Conservation (phyloP, 2,797 vertebrate species). For the Lepilemur ruficaudatus region DNA sequence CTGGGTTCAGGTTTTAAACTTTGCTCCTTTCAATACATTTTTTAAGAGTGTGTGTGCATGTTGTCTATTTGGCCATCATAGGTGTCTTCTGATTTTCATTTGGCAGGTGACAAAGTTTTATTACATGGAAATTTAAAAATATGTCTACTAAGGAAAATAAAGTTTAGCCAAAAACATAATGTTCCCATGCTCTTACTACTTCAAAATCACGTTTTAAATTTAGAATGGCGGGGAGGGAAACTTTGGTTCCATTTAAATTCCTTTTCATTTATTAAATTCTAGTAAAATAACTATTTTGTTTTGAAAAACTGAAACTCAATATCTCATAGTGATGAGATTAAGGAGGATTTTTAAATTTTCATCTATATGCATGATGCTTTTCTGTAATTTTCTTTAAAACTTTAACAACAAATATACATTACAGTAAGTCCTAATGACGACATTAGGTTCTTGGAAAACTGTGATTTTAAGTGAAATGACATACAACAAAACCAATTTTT, state of each 20-base stretch:
- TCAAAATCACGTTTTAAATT: conserved; percentile 39
- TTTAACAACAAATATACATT: background rate
- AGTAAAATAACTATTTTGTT: conserved; percentile 26
- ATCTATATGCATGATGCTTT: background rate
- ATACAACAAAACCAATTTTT: background rate
- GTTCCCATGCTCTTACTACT: background rate
- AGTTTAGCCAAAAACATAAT: conserved; percentile 9
- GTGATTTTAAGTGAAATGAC: background rate
- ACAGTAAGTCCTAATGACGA: background rate
- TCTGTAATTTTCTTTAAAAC: background rate
- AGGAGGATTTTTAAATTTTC: conserved; percentile 4
- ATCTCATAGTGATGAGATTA: background rate
- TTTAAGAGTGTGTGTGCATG: background rate
- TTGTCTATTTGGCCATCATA: background rate
- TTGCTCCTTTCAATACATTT: background rate
- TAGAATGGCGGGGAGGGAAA: background rate
- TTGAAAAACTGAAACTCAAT: background rate
- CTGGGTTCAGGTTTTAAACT: background rate
- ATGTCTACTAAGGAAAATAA: background rate
- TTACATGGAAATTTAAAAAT: conserved; percentile 21
- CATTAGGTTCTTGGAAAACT: background rate
- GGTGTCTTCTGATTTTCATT: conserved; percentile 36
- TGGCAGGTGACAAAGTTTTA: conserved; percentile 33
- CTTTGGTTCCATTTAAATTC: background rate
- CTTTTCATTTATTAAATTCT: conserved; percentile 43